Base-by-base conservation (phyloP, 2,113 vertebrate species). In the Neotoma lepida region DNA sequence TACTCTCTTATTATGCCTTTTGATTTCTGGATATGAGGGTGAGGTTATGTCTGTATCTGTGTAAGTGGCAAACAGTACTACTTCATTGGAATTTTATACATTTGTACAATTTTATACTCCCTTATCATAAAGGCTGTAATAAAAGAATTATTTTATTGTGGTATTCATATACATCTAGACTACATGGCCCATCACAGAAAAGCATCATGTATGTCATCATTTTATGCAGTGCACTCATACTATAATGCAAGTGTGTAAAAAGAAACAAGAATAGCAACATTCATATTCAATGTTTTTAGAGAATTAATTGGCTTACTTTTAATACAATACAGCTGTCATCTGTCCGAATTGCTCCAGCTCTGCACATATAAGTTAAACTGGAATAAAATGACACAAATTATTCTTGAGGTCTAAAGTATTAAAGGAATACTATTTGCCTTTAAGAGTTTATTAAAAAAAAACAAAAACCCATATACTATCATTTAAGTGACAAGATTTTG, bases 291-390 rank as follows among this genome's bases (percentile, higher is more conserved):
- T 7, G 41, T 51, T 91, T 94, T 68, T 76, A 92, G 41, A 73
- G 35, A 82, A n/a, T 74, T 77, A 77, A 95, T 9, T 56, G 90
- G 90, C 98, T 96, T 94, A 99, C 99, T 99, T 99, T 99, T 94
- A 99, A 98, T 93, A 99, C 97, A 91, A 99, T 98, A 98, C 99
- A 99, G 97, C 96, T 98, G 97, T 99, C 99, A 2, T 99, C 99
- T 35, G 99, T 99, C 96, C 98, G 98, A 98, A 99, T 99, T 97
- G 99, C 99, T 95, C 99, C 99, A 13, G 99, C 99, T 98, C 99
- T 99, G 98, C 99, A 99, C 99, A 99, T 99, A 97, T 99, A 99
- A 86, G 99, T 99, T 98, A 99, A 98, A 98, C 99, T 99, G 98
- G 58, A 98, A 98, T 77, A 97, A 98, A 87, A 98, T 9, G 88